Conservation (phyloP, 2,888 invertebrate species). For the Shargacucullia verbasci region DNA sequence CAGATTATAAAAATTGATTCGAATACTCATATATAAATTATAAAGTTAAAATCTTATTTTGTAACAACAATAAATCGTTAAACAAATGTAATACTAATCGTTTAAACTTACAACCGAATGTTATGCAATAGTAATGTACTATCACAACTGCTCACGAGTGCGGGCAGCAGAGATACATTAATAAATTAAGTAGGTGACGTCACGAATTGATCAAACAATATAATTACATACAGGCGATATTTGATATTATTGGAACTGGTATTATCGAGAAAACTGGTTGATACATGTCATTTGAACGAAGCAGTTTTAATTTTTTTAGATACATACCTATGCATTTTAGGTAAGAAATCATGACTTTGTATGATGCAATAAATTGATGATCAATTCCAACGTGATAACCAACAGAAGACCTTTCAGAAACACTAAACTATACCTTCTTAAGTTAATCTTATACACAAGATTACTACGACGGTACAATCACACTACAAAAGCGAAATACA, state of each 20-base stretch:
- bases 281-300: too few relatives aligned
- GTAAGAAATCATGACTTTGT: background rate
- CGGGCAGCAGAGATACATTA: conserved; percentile 58
- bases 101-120: conserved; percentile 66
- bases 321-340: too few relatives aligned
- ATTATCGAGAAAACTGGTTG: conserved; percentile 17
- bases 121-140: conserved; percentile 70
- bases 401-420: conserved; percentile 51
- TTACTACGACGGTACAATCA: conserved; percentile 81
- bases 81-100: conserved; percentile 72
- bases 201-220: conserved; percentile 45
- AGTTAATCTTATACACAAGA: conserved; percentile 84
- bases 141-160: conserved; percentile 60
- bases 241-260: too few relatives aligned
- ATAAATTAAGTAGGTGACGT: conserved; percentile 39
- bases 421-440: conserved; percentile 76
- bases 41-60: conserved; percentile 68
- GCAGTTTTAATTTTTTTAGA: conserved; percentile 2
- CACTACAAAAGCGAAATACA: conserved; percentile 63
- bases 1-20: conserved; percentile 63
- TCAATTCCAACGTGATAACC: conserved; percentile 27
- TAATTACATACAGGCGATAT: conserved; percentile 35
- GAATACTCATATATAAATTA: conserved; percentile 69
- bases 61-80: conserved; percentile 71
- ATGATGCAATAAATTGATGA: conserved; percentile 53